Conservation (phyloP, 2,797 vertebrate genomes). For the Smutsia gigantea region DNA sequence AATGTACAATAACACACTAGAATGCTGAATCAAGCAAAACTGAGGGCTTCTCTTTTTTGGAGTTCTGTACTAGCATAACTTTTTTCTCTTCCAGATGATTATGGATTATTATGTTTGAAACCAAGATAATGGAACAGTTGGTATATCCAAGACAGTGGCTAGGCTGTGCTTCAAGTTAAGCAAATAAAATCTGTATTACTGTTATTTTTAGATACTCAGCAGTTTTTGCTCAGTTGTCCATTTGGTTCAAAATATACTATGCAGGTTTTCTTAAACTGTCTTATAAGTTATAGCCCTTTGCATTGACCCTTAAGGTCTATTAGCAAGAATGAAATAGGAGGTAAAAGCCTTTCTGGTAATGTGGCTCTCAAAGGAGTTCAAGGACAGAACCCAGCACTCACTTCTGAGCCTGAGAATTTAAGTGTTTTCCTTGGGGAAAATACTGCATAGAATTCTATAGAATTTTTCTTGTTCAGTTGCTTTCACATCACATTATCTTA, state of each 20-base stretch:
- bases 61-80: not conserved
- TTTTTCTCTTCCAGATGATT: not conserved
- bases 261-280: not conserved
- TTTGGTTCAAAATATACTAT: not conserved
- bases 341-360: not conserved
- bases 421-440: not conserved
- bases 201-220: not conserved
- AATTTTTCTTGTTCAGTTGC: constrained; percentile 44
- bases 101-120: not conserved
- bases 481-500: constrained; percentile 67
- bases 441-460: not conserved
- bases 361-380: not conserved
- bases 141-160: not conserved
- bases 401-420: not conserved
- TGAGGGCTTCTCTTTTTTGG: not conserved
- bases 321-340: not conserved
- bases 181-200: not conserved
- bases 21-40: not conserved
- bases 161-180: not conserved
- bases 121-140: not conserved
- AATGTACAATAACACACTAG: not conserved
- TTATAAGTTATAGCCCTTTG: not conserved
- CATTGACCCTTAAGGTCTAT: not conserved
- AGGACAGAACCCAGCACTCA: not conserved
- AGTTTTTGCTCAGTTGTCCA: not conserved